Percentiles rank a stretch among this genome's conserved stretches.
These are phyloP conservation scores for Hesperia comma DNA, from an alignment of 2,888 invertebrate genomes.

Conservation along the genomic window DNA sequence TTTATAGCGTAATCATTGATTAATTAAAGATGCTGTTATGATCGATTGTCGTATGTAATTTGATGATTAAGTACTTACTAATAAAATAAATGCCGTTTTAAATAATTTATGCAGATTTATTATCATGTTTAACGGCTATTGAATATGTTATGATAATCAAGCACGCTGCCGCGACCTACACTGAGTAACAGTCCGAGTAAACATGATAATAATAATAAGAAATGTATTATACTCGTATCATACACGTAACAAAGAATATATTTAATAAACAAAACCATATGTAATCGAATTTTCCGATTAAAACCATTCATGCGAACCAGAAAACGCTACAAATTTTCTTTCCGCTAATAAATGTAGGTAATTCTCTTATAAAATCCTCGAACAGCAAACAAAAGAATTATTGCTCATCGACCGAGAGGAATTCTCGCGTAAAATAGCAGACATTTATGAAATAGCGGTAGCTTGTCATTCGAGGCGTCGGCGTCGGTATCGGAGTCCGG, in stretches of 20 bases:
- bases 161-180: neutral
- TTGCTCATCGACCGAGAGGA: slow-evolving; percentile 67
- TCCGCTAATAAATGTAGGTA: slow-evolving; percentile 62
- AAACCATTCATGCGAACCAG: slow-evolving; percentile 6
- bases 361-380: slow-evolving; percentile 59
- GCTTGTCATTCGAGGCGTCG: slow-evolving; percentile 73
- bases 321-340: slow-evolving; percentile 11
- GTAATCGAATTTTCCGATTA: neutral
- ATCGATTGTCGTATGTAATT: neutral
- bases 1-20: neutral
- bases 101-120: slow-evolving; percentile 4
- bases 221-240: neutral
- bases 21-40: neutral
- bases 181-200: neutral
- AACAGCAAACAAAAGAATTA: slow-evolving; percentile 68
- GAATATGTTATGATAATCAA: slow-evolving; percentile 8
- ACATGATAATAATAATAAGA: neutral
- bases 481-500: slow-evolving; percentile 52
- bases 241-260: neutral
- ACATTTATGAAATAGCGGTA: slow-evolving; percentile 77
- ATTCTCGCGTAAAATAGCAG: slow-evolving; percentile 73
- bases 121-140: neutral
- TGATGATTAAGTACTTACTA: neutral
- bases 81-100: neutral
- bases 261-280: neutral